Evolutionary conservation across 2,797 vertebrate genomes (phyloP).

Genomic region (Crocodylus rhombifer): DNA sequence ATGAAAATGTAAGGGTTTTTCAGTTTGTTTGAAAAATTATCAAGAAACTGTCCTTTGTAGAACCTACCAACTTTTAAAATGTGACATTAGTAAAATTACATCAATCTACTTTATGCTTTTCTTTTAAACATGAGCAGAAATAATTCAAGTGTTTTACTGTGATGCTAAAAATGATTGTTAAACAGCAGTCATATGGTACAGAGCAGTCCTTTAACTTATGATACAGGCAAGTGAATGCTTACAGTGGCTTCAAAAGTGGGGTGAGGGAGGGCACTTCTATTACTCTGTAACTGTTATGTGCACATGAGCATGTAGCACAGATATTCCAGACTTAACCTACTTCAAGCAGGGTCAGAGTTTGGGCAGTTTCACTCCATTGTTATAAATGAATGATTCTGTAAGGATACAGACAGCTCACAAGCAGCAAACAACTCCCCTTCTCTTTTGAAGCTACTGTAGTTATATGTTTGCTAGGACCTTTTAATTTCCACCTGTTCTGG

Average conservation of each 20-base stretch:
- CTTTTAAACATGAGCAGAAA: neutral
- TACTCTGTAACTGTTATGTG: no score
- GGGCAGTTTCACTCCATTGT: no score
- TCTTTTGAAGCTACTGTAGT: neutral
- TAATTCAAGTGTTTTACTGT: neutral
- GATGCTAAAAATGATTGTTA: neutral
- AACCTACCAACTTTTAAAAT: neutral
- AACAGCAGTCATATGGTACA: neutral
- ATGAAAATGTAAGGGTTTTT: slow-evolving; percentile 92
- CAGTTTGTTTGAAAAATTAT: neutral
- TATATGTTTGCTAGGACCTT: neutral
- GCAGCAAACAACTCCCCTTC: no score
- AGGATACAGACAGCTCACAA: no score
- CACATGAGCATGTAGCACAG: no score
- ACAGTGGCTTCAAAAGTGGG: no score
- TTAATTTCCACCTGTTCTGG: neutral
- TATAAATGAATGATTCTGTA: no score
- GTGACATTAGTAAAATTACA: no score
- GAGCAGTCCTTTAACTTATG: neutral
- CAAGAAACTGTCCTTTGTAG: neutral
- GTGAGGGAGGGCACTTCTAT: no score
- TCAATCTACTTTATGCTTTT: neutral
- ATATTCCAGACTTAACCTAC: no score
- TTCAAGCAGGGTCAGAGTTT: no score
- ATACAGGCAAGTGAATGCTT: no score